These are phyloP conservation scores for Stratiolaelaps scimitus DNA, from an alignment of 1,140 invertebrate species.

Conservation along the genomic window DNA sequence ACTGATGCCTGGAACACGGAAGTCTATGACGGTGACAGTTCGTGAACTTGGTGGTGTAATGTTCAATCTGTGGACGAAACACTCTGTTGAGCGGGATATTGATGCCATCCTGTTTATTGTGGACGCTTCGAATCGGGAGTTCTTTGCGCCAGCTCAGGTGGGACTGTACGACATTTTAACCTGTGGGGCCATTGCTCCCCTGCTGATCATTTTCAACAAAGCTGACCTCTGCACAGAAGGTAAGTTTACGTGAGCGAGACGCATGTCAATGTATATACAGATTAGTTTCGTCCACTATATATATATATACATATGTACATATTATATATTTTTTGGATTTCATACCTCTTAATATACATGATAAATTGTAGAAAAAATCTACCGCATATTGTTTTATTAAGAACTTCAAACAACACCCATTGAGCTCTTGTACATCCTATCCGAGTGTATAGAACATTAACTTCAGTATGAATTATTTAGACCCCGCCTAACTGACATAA, in stretches of 20 bases:
- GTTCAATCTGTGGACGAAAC: slow-evolving; percentile 23
- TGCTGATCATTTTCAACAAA: slow-evolving; percentile 22
- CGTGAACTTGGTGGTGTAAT: slow-evolving; percentile 12
- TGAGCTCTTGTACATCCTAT: too few relatives aligned
- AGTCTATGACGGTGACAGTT: slow-evolving; percentile 1
- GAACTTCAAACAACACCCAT: too few relatives aligned
- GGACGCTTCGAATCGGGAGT: slow-evolving; percentile 10
- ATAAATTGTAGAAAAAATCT: too few relatives aligned
- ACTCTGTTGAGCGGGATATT: slow-evolving; percentile 7
- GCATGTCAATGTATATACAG: too few relatives aligned
- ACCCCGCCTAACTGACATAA: too few relatives aligned
- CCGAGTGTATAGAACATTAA: too few relatives aligned
- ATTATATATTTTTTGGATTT: too few relatives aligned
- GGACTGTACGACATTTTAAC: slow-evolving; percentile 18
- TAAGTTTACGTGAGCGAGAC: not conserved
- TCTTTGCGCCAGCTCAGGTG: not conserved
- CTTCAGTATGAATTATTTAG: too few relatives aligned
- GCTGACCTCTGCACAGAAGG: slow-evolving; percentile 8
- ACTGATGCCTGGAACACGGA: not conserved
- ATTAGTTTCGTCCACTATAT: too few relatives aligned
- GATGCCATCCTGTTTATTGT: slow-evolving; percentile 21
- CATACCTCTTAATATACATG: too few relatives aligned
- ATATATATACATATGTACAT: too few relatives aligned
- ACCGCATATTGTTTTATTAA: too few relatives aligned
- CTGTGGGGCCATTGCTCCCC: not conserved